Percentiles rank a stretch among this genome's conserved stretches.
Evolutionary conservation across 2,797 vertebrate genomes (phyloP).

Genomic region (Gadopsis marmoratus): DNA sequence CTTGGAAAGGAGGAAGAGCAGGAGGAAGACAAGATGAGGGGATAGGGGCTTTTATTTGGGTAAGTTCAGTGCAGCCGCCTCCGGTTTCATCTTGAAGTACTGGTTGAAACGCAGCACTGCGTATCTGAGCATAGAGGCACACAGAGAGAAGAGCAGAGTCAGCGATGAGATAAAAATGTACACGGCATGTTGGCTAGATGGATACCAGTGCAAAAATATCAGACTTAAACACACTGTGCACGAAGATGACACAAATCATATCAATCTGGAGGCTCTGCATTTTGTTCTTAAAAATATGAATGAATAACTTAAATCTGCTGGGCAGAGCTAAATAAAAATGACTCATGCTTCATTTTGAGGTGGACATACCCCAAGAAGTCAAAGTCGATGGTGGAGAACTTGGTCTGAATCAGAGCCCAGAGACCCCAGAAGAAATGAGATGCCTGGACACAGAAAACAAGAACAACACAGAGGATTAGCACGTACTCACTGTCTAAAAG

Average conservation of each 20-base stretch:
- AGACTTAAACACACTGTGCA: background rate
- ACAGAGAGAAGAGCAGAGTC: background rate
- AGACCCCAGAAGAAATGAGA: constrained; percentile 96
- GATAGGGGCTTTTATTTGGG: constrained; percentile 86
- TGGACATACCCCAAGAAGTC: constrained; percentile 93
- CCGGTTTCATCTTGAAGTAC: constrained; percentile 98
- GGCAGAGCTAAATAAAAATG: background rate
- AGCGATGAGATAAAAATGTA: constrained; percentile 34
- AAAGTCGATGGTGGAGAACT: constrained; percentile 95
- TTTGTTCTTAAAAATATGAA: constrained; percentile 32
- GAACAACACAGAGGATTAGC: constrained; percentile 24
- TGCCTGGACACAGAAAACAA: constrained; percentile 81
- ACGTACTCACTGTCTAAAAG: background rate
- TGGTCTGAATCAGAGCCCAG: constrained; percentile 96
- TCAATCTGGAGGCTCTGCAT: constrained; percentile 4
- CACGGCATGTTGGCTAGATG: background rate
- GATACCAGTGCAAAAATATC: constrained; percentile 9
- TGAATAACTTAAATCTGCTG: background rate
- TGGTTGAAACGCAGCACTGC: constrained; percentile 96
- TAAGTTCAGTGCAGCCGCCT: constrained; percentile 87
- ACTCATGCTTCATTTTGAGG: constrained; percentile 8
- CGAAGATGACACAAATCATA: constrained; percentile 4
- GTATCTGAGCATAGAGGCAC: constrained; percentile 84
- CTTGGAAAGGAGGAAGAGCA: constrained; percentile 44
- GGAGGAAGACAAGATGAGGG: constrained; percentile 21